Conservation (phyloP, 2,797 vertebrate species). For the Clarias laeviceps region DNA sequence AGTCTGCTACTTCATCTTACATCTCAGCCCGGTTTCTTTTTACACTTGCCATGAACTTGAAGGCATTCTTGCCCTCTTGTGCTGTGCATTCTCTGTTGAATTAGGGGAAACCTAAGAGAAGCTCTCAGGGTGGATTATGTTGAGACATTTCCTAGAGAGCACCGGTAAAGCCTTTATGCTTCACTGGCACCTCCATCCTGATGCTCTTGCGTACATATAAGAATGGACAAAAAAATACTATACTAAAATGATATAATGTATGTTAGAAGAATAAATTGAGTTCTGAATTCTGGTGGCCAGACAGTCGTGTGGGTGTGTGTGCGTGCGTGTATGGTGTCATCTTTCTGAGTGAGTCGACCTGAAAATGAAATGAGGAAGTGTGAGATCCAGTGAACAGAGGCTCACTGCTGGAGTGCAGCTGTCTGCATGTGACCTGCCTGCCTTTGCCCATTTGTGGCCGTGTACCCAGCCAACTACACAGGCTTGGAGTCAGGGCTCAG, state of each 20-base stretch:
- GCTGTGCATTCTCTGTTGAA: constrained; percentile 33
- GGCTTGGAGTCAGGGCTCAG: constrained; percentile 55
- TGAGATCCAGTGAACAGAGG: neutral
- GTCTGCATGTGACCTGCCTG: constrained; percentile 15
- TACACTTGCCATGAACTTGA: constrained; percentile 47
- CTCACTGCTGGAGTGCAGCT: constrained; percentile 27
- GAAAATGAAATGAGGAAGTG: constrained; percentile 21
- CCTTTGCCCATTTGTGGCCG: constrained; percentile 64
- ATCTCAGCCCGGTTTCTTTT: constrained; percentile 63
- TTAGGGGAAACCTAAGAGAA: constrained; percentile 39
- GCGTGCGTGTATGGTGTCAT: neutral
- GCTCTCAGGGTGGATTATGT: constrained; percentile 46
- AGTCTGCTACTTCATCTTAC: constrained; percentile 69
- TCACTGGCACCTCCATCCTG: neutral
- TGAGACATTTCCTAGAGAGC: constrained; percentile 40
- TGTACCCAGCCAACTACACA: constrained; percentile 36
- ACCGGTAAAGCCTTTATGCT: constrained; percentile 10
- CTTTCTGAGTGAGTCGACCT: neutral
- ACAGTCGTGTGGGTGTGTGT: neutral
- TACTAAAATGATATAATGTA: too few species aligned
- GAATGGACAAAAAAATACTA: too few species aligned
- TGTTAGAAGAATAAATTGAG: too few species aligned
- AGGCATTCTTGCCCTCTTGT: constrained; percentile 34
- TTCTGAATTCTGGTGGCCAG: neutral
- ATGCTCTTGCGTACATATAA: neutral